These are phyloP conservation scores for Sus cebifrons DNA, from an alignment of 2,797 vertebrate species.

Conservation along the genomic window DNA sequence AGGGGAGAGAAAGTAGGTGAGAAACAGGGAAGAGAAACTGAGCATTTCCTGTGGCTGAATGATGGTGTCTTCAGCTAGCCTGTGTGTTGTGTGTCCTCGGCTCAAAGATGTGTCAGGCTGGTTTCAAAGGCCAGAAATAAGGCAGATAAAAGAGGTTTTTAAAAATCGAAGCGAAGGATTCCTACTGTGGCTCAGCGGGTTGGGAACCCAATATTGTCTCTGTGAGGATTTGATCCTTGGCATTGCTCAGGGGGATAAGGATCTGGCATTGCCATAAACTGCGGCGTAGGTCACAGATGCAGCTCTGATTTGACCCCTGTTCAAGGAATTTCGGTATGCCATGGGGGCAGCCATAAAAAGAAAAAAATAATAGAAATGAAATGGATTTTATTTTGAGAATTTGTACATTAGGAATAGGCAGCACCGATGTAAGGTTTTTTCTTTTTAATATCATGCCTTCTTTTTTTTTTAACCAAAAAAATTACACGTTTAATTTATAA, in stretches of 20 bases:
- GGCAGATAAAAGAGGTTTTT: not conserved
- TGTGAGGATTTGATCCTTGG: no score
- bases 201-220: no score
- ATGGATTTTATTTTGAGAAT: constrained; percentile 46
- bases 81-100: not conserved
- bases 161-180: not conserved
- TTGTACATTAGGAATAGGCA: not conserved
- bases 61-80: not conserved
- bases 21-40: not conserved
- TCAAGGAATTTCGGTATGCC: no score
- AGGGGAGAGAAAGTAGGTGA: no score
- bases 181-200: no score
- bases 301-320: no score
- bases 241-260: no score
- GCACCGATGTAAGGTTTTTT: not conserved
- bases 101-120: not conserved
- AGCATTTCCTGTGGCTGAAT: not conserved
- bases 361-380: not conserved
- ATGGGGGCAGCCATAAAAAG: no score
- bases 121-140: not conserved
- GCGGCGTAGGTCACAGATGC: no score
- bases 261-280: no score
- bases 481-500: constrained; percentile 44
- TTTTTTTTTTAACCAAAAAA: constrained; percentile 38
- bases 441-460: not conserved